Conservation (phyloP, 2,797 vertebrate species). For the Peromyscus nudipes region DNA sequence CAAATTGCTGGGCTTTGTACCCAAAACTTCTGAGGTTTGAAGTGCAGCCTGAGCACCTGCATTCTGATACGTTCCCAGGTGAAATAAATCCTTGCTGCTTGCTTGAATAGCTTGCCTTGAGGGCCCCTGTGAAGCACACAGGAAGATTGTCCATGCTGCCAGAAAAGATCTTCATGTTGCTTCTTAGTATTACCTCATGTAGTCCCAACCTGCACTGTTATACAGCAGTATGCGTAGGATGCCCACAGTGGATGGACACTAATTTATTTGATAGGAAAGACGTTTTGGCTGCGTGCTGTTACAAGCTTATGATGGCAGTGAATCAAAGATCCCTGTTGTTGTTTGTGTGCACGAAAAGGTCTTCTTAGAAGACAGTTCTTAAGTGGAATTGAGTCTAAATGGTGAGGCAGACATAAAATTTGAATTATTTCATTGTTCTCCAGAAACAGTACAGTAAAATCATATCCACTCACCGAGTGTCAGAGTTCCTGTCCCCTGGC, state of each 20-base stretch:
- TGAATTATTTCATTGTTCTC: conserved; percentile 25
- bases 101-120: not conserved
- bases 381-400: not conserved
- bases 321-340: not conserved
- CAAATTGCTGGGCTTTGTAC: not conserved
- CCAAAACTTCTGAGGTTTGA: not conserved
- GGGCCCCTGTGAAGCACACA: rapidly evolving
- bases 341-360: not conserved
- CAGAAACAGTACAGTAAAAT: conserved; percentile 10
- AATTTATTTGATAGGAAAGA: conserved; percentile 18
- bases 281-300: conserved; percentile 19
- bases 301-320: not conserved
- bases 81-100: not conserved
- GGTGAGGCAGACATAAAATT: not conserved
- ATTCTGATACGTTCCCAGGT: not conserved
- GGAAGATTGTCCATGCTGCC: not conserved
- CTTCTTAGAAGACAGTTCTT: conserved; percentile 31
- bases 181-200: not conserved
- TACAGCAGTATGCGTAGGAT: not conserved
- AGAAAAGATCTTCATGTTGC: not conserved
- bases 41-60: not conserved
- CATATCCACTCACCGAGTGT: not conserved
- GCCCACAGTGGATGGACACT: not conserved
- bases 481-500: not conserved
- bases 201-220: not conserved